Evolutionary conservation across 2,797 vertebrate species (phyloP).

Genomic region (Enteromius trimaculatus): DNA sequence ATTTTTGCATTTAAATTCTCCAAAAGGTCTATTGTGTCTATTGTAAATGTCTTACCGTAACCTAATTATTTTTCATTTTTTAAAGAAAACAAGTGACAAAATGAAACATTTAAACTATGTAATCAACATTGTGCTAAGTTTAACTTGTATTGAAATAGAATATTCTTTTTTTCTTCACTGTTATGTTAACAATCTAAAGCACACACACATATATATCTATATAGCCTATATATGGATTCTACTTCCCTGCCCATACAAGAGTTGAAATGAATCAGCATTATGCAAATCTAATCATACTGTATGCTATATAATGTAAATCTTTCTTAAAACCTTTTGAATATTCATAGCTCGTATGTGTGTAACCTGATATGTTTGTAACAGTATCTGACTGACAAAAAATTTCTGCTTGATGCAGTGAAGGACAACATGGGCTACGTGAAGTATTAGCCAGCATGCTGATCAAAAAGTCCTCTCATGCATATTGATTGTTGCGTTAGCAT

Average conservation of each 20-base stretch:
- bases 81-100: background rate
- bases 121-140: background rate
- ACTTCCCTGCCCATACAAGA: background rate
- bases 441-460: conserved; percentile 2
- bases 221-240: background rate
- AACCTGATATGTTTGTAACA: conserved; percentile 23
- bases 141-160: background rate
- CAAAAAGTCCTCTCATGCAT: conserved; percentile 18
- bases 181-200: background rate
- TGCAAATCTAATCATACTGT: conserved; percentile 6
- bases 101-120: background rate
- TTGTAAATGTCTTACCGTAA: background rate
- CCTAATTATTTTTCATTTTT: background rate
- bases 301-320: background rate
- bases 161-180: background rate
- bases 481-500: conserved; percentile 19
- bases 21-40: background rate
- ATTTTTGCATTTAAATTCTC: background rate
- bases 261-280: background rate
- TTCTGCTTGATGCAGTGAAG: background rate
- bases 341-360: conserved; percentile 12
- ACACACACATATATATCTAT: background rate
- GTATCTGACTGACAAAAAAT: conserved; percentile 36
- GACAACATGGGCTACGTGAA: conserved; percentile 5
- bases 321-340: conserved; percentile 24